Evolutionary conservation across 2,113 vertebrate genomes (phyloP).

Genomic region (Chamaetylas fuelleborni): DNA sequence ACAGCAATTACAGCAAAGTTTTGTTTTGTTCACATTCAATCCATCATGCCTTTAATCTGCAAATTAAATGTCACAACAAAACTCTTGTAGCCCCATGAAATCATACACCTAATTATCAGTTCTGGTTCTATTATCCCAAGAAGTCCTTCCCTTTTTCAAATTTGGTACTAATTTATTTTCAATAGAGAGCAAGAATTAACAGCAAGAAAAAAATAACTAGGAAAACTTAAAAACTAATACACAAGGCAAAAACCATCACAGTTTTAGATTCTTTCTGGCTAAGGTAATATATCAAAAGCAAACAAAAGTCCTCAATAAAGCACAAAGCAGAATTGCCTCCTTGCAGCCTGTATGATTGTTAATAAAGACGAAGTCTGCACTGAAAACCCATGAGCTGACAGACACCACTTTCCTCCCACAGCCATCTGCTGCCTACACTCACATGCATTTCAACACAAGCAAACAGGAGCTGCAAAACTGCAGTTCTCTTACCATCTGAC

Average conservation of each 20-base stretch:
- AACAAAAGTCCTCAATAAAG: neutral
- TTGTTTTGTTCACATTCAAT: neutral
- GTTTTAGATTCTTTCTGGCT: neutral
- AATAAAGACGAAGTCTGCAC: neutral
- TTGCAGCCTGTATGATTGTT: neutral
- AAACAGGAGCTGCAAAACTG: conserved; percentile 25
- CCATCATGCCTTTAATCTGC: neutral
- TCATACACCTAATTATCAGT: neutral
- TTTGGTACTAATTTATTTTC: neutral
- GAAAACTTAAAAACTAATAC: neutral
- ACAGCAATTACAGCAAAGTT: neutral
- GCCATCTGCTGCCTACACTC: neutral
- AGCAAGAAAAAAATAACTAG: neutral
- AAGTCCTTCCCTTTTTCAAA: neutral
- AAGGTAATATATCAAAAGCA: neutral
- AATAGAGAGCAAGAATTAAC: neutral
- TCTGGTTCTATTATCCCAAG: neutral
- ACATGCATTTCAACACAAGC: neutral
- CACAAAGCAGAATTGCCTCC: neutral
- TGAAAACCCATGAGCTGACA: neutral
- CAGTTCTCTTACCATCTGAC: conserved; percentile 83
- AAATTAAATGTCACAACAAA: neutral
- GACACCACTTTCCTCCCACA: neutral
- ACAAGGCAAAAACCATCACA: neutral
- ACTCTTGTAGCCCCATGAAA: neutral